Base-by-base conservation (phyloP, 30 jellyfish, hydroid and myxozoan species). In the Hydractinia symbiolongicarpus region DNA sequence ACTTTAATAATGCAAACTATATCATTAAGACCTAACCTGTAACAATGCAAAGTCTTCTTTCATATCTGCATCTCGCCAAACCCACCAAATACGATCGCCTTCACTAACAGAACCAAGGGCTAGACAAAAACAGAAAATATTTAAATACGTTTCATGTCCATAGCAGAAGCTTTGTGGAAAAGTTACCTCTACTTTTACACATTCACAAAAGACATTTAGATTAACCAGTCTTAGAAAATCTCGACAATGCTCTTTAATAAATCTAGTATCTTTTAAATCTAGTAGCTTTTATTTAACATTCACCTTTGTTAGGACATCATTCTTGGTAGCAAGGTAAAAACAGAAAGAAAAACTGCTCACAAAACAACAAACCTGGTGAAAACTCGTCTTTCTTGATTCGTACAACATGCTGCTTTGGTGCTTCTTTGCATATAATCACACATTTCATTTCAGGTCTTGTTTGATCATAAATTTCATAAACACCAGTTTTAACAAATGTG, bases 81-180 rank as follows among this genome's bases (percentile, higher is more conserved):
- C 86, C 91, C 91, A 83, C 91, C 91, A 83, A 7, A 83, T 62
- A 14, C 88, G 84, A 53, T 83, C 91, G 44, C 91, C 91, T 74
- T 74, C 91, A 13, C 21, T 9, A 15, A 83, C 91, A 8, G 91
- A 83, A 74, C 91, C 91, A 40, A 83, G 70, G 5, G 91, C 91
- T 83, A 52, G 1, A n/a, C 4, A 79, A 19, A 61, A 11, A 77
- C 40, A 50, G 9, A 72, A 44, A 17, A 60, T 60, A 60, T 16
- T 60, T 60, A 13, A 30, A 30, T 30, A 30, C 44, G 44, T 30
- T 30, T 30, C 44, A 30, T 30, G 44, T 13, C 69, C 19, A 16
- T 58, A 58, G 69, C 19, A 58, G 44, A 30, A 30, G 44, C 44
- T 30, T 30, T 30, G 1, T n/a, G n/a, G n/a, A n/a, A n/a, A 13